Evolutionary conservation across 2,888 invertebrate genomes (phyloP).

Genomic region (Caenorhabditis sp.): DNA sequence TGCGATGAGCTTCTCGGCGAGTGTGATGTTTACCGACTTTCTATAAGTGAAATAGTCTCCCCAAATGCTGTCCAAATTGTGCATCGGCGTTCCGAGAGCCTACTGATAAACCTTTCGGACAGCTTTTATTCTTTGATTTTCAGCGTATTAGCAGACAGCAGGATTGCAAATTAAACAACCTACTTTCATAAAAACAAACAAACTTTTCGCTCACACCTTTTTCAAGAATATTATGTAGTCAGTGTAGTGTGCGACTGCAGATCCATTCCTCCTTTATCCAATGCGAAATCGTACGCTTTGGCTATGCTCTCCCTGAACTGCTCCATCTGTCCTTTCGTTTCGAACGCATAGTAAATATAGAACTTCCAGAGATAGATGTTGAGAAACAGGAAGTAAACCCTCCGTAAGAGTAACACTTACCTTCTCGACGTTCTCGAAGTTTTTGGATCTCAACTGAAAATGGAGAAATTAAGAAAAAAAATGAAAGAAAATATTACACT

Average conservation of each 20-base stretch:
- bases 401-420: no score
- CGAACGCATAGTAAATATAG: constrained; percentile 97
- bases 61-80: constrained; percentile 94
- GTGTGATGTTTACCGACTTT: constrained; percentile 90
- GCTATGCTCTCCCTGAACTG: constrained; percentile 95
- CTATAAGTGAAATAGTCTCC: constrained; percentile 98
- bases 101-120: constrained; percentile 97
- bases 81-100: constrained; percentile 96
- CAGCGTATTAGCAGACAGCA: constrained; percentile 98
- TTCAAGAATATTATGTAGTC: constrained; percentile 97
- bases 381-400: constrained; percentile 87
- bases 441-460: constrained; percentile 95
- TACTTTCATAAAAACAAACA: constrained; percentile 1
- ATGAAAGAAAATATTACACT: no score
- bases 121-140: constrained; percentile 99
- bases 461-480: no score
- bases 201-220: constrained; percentile 77
- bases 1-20: constrained; percentile 97
- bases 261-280: constrained; percentile 99
- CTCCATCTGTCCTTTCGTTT: constrained; percentile 92
- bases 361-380: constrained; percentile 99
- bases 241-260: constrained; percentile 95
- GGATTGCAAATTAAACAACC: constrained; percentile 86
- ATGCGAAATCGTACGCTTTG: constrained; percentile 98
- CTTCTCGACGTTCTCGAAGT: constrained; percentile 99